Conservation (phyloP, 1,140 invertebrate genomes). For the Orussus abietinus region DNA sequence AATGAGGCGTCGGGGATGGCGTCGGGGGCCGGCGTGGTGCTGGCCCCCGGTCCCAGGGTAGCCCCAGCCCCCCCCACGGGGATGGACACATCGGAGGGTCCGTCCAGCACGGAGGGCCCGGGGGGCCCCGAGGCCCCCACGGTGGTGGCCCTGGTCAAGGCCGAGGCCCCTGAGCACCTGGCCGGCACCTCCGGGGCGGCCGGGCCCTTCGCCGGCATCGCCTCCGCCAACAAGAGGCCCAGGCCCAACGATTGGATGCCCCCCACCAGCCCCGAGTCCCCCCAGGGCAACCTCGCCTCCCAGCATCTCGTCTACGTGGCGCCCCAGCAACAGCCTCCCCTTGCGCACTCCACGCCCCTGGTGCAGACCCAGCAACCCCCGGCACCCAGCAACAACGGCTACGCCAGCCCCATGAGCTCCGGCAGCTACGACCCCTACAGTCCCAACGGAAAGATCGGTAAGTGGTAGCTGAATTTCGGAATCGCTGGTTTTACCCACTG, state of each 20-base stretch:
- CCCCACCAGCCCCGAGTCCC: conserved; percentile 57
- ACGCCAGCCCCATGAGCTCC: conserved; percentile 77
- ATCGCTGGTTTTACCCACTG: no score
- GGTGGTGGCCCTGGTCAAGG: conserved; percentile 37
- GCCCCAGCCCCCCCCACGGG: conserved; percentile 19
- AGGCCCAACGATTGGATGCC: conserved; percentile 62
- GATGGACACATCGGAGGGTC: conserved; percentile 29
- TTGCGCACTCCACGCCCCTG: conserved; percentile 43
- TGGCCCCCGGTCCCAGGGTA: conserved; percentile 45
- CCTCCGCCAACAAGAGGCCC: conserved; percentile 39
- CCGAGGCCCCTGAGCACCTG: conserved; percentile 40
- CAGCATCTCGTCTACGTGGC: conserved; percentile 22
- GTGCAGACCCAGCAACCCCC: conserved; percentile 53
- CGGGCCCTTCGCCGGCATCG: conserved; percentile 35
- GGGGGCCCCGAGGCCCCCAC: no score
- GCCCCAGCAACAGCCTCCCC: conserved; percentile 29
- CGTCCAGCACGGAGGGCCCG: conserved; percentile 18
- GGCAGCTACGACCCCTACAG: conserved; percentile 83
- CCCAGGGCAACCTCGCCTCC: conserved; percentile 40
- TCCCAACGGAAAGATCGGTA: conserved; percentile 81
- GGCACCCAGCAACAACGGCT: conserved; percentile 68
- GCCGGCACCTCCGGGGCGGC: conserved; percentile 32
- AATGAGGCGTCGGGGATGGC: conserved; percentile 48
- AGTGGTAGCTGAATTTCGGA: no score
- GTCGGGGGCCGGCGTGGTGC: conserved; percentile 38